Evolutionary conservation across 2,113 vertebrate genomes (phyloP).

Genomic region (Laterallus jamaicensis): DNA sequence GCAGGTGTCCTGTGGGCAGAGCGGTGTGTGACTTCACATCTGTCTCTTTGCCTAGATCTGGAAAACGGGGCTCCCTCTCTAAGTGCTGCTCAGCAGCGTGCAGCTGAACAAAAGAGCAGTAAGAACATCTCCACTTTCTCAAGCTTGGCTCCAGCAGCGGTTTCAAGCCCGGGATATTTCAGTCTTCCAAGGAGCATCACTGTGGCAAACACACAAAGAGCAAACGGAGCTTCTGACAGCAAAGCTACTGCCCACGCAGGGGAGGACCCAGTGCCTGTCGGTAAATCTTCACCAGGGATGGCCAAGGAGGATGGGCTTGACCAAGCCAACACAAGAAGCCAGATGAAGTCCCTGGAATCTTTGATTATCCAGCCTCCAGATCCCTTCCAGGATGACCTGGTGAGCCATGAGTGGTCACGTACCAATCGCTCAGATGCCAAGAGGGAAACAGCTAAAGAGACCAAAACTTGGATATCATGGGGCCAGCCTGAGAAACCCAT

Average conservation of each 20-base stretch:
- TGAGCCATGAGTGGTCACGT: background rate
- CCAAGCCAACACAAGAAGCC: rapidly evolving
- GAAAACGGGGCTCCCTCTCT: background rate
- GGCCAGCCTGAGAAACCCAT: background rate
- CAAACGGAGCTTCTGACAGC: background rate
- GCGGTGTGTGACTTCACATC: rapidly evolving
- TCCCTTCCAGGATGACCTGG: constrained; percentile 52
- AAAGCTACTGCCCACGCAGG: rapidly evolving
- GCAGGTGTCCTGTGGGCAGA: background rate
- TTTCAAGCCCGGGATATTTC: constrained; percentile 41
- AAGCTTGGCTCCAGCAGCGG: constrained; percentile 66
- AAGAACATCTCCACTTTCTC: constrained; percentile 30
- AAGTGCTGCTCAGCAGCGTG: background rate
- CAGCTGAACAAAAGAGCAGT: background rate
- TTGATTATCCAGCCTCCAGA: constrained; percentile 59
- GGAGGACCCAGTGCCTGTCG: background rate
- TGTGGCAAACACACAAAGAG: background rate
- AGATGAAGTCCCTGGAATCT: background rate
- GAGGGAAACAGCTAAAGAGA: background rate
- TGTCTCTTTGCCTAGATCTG: constrained; percentile 62
- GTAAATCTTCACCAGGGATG: background rate
- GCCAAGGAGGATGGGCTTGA: background rate
- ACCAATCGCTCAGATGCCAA: background rate
- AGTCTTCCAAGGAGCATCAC: constrained; percentile 57
- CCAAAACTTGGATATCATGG: background rate